Evolutionary conservation across 2,113 vertebrate genomes (phyloP), one percentile per base, ranked within the genome.

Genomic region (Hyperoodon ampullatus): DNA sequence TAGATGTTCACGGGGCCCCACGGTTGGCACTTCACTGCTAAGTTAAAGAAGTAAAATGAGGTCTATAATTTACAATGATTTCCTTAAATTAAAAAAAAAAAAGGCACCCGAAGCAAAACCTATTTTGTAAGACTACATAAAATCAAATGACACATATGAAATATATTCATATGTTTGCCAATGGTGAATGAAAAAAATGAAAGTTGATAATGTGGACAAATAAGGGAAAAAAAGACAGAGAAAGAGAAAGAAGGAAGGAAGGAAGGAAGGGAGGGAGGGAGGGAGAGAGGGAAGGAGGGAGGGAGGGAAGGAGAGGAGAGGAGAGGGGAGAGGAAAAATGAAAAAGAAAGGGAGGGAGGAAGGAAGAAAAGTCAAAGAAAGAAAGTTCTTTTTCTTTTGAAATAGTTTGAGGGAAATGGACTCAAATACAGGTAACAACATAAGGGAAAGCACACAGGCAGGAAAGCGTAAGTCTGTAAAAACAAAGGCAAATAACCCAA

Each of bases 11-110:
- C 5, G 33, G 35, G 83, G 28, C 23, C 53, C 35, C 23, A 30
- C 60, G 39, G 24, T 7, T 44, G 6, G 44, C 10, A 83, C 50
- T 65, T 84, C 10, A 65, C 3, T 55, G 44, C n/a, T 81, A 60
- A 71, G 1, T 60, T 71, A 66, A 90, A 95, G 19, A 91, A 61
- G 78, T 55, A 35, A 89, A 95, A 42, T 86, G 16, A 89, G 11
- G 68, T 61, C 53, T 80, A 83, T 19, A 72, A 71, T 44, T 92
- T 75, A 87, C 19, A 9, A 70, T 30, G n/a, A 77, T 91, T 93
- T 89, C 30, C 42, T 39, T 33, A 88, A 66, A 63, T 72, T 87
- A n/a, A 83, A 78, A 95, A 78, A 95, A 81, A 72, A 66, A 47
- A 4, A 58, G 4, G 12, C 26, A 77, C 12, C 77, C 44, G 77